Evolutionary conservation across 2,113 vertebrate genomes (phyloP).

Genomic region (Hylia prasina): DNA sequence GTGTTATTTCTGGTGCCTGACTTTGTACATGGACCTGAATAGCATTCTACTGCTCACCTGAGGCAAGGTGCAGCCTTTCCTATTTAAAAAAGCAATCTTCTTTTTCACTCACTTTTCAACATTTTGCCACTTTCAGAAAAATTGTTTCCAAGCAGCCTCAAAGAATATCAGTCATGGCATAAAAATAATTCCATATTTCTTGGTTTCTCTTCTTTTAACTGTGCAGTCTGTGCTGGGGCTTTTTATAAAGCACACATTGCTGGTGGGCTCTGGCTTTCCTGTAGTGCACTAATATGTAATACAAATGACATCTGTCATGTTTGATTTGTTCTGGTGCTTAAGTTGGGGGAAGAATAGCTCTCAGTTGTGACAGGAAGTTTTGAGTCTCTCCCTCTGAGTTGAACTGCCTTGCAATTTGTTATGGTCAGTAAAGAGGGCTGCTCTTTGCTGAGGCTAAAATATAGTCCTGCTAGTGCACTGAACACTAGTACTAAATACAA

Average conservation of each 20-base stretch:
- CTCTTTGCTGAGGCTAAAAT: neutral
- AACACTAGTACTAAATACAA: neutral
- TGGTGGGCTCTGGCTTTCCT: neutral
- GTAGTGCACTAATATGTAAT: neutral
- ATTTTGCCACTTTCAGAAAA: neutral
- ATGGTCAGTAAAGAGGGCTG: neutral
- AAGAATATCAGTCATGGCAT: neutral
- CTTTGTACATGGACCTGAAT: neutral
- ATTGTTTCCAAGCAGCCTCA: neutral
- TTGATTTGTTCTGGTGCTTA: conserved; percentile 30
- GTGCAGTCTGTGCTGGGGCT: neutral
- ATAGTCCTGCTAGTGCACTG: neutral
- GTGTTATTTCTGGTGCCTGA: neutral
- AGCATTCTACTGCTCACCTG: neutral
- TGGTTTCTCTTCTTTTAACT: neutral
- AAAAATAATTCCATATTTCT: neutral
- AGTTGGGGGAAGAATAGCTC: neutral
- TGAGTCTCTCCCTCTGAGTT: neutral
- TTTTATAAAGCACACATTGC: neutral
- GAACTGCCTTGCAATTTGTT: neutral
- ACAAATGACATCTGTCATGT: conserved; percentile 21
- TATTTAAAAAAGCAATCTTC: neutral
- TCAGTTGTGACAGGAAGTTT: neutral
- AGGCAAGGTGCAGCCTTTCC: neutral
- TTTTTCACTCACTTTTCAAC: neutral